Evolutionary conservation across 1,140 invertebrate species (phyloP).

Genomic region (Orius laevigatus): DNA sequence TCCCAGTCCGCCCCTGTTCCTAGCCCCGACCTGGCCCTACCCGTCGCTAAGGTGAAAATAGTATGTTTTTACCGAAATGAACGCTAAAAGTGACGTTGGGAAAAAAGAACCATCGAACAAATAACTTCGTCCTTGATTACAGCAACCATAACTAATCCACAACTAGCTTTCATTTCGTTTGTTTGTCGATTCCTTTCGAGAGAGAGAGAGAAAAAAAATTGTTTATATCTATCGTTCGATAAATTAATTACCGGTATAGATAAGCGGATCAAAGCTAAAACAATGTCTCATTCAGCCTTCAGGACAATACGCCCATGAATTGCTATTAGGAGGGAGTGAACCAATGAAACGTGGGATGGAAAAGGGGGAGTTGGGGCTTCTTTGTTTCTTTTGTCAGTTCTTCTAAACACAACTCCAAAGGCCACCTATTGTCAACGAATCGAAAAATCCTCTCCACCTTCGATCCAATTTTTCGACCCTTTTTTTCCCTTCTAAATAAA

Average conservation of each 20-base stretch:
- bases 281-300: background rate
- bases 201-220: too few species aligned
- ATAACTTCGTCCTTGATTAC: too few species aligned
- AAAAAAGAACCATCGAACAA: too few species aligned
- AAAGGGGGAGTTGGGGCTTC: constrained; percentile 5
- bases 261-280: constrained; percentile 5
- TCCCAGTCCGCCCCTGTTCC: too few species aligned
- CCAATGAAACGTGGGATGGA: background rate
- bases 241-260: constrained; percentile 11
- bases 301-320: constrained; percentile 8
- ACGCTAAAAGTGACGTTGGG: too few species aligned
- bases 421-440: constrained; percentile 8
- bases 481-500: background rate
- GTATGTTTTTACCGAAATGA: too few species aligned
- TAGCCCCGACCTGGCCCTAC: too few species aligned
- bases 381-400: constrained; percentile 8
- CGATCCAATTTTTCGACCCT: background rate
- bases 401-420: constrained; percentile 7
- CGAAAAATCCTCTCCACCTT: constrained; percentile 6
- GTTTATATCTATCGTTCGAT: constrained; percentile 3
- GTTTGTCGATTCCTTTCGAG: too few species aligned
- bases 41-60: too few species aligned
- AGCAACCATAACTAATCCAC: too few species aligned
- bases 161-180: too few species aligned
- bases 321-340: constrained; percentile 8